Evolutionary conservation across 2,113 vertebrate species (phyloP).

Genomic region (Sinocyclocheilus anophthalmus): DNA sequence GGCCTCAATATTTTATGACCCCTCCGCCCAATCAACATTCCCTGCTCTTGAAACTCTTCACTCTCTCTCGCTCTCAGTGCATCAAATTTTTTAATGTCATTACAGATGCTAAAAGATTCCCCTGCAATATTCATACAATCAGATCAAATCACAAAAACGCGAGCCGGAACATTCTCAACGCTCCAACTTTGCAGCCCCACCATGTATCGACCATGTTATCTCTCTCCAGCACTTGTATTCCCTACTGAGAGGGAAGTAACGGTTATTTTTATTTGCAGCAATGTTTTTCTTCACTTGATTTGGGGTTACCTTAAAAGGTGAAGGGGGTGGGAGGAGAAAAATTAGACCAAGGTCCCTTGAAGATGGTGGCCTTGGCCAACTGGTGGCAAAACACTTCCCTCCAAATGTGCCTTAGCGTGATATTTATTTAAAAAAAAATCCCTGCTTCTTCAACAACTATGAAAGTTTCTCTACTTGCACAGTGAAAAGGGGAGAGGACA

Average conservation of each 20-base stretch:
- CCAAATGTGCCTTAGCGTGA: not conserved
- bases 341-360: constrained; percentile 1
- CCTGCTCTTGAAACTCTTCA: constrained; percentile 20
- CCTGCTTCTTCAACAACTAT: not conserved
- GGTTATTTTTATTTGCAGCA: constrained; percentile 58
- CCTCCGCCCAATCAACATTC: constrained; percentile 27
- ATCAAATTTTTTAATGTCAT: constrained; percentile 58
- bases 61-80: constrained; percentile 45
- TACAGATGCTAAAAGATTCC: constrained; percentile 50
- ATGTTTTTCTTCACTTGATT: constrained; percentile 41
- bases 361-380: constrained; percentile 18
- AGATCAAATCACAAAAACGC: constrained; percentile 67
- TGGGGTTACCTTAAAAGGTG: constrained; percentile 21
- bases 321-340: constrained; percentile 12
- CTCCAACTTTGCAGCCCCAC: constrained; percentile 38
- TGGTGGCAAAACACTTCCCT: not conserved
- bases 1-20: constrained; percentile 60
- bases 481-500: constrained; percentile 39
- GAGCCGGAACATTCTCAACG: constrained; percentile 26
- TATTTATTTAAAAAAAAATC: not conserved
- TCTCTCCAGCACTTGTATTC: constrained; percentile 66
- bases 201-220: constrained; percentile 60
- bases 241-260: constrained; percentile 31
- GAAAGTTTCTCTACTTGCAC: constrained; percentile 8
- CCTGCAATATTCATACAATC: constrained; percentile 71